phyloP scores from a whole-genome alignment of 1,140 invertebrate genomes.

The Eriosoma lanigerum region DNA sequence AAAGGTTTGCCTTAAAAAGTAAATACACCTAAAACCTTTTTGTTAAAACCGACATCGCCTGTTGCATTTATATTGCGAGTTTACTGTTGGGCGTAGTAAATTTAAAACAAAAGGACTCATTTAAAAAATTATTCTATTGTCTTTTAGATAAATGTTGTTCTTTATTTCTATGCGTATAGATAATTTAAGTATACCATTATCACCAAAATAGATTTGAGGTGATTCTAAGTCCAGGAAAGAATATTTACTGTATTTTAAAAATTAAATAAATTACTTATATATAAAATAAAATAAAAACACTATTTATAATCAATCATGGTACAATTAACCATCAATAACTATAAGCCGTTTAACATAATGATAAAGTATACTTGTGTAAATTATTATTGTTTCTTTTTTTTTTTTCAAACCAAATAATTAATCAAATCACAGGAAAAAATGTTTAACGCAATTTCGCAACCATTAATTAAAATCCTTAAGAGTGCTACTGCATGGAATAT shows the following conservation, averaged over 20 bases:
- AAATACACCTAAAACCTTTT: conserved; percentile 42
- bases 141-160: conserved; percentile 21
- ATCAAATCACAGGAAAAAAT: conserved; percentile 11
- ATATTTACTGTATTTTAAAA: too few relatives aligned
- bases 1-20: conserved; percentile 46
- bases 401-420: conserved; percentile 20
- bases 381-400: background rate
- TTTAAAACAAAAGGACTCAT: conserved; percentile 25
- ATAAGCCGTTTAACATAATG: conserved; percentile 4
- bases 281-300: too few relatives aligned
- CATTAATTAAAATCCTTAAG: conserved; percentile 38
- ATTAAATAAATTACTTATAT: too few relatives aligned
- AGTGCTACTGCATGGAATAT: too few relatives aligned
- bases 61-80: conserved; percentile 48
- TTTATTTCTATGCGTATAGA: background rate
- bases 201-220: background rate
- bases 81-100: conserved; percentile 35
- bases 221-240: background rate
- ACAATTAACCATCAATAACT: background rate
- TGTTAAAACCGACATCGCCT: conserved; percentile 37
- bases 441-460: conserved; percentile 5
- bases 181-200: background rate
- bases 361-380: conserved; percentile 17
- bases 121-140: conserved; percentile 16
- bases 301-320: too few relatives aligned